Base-by-base conservation (phyloP, 2,113 vertebrate species). In the Menura novaehollandiae region DNA sequence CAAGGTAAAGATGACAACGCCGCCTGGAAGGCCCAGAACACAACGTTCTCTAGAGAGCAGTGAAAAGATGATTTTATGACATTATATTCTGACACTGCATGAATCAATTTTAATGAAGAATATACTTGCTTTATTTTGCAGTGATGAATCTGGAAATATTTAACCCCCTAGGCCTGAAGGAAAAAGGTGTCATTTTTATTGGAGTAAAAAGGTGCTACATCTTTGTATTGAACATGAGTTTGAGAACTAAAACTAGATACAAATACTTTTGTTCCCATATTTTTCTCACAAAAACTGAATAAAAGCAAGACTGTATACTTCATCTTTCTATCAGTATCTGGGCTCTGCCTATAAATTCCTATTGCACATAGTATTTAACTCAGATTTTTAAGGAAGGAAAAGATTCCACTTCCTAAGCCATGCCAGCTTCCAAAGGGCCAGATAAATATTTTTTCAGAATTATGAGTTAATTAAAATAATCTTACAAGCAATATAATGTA, bases 81-180 rank as follows among this genome's bases (percentile, higher is more conserved):
- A 96, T 81, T 94, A 41, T 59, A 73, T 92, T 78, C 68, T 94
- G 76, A 79, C 94, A 93, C 26, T 60, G 6, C 82, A 53, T 75
- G 75, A 95, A 94, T 95, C 95, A 94, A 35, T 93, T 95, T 94
- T 96, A 95, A 95, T 94, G 52, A 94, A 95, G 89, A 60, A 71
- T 87, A 69, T 63, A 73, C 46, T 85, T 88, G 26, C 60, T 92
- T 96, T 87, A 89, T 73, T 95, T 83, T 91, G 33, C 22, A 73
- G 20, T 71, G 89, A 79, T 91, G 64, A 86, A 88, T 77, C 66
- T 87, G 44, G 72, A 96, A 94, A 86, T 86, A 91, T 77, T 93
- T 82, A 80, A 82, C 17, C 43, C 82, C 43, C 19, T 8, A 67
- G n/a, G 32, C 69, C 58, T 56, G 44, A 93, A 95, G 24, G 9